phyloP scores from a whole-genome alignment of 2,113 vertebrate species.

The Lanius collurio region DNA sequence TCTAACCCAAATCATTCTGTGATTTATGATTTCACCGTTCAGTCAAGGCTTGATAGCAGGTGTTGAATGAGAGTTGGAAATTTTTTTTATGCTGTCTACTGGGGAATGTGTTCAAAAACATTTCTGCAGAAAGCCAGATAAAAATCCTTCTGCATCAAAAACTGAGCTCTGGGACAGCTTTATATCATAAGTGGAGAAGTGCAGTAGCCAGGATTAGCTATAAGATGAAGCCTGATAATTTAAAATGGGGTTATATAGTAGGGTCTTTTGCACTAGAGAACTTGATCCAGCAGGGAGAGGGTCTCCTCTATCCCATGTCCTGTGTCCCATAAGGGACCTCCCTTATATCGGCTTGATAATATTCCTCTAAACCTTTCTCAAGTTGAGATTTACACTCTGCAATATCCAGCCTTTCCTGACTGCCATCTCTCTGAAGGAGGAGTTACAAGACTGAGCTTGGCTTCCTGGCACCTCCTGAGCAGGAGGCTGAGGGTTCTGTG shows the following conservation, averaged over 20 bases:
- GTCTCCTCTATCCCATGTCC: background rate
- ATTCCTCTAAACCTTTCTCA: background rate
- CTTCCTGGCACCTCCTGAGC: background rate
- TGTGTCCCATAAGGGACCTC: background rate
- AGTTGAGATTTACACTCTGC: background rate
- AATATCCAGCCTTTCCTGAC: background rate
- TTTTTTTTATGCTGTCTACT: background rate
- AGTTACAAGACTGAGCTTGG: background rate
- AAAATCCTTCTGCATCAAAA: background rate
- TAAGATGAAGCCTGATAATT: background rate
- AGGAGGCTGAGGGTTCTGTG: background rate
- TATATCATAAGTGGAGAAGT: background rate
- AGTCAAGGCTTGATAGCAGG: background rate
- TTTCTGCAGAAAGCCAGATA: background rate
- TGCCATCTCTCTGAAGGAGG: background rate
- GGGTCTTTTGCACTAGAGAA: background rate
- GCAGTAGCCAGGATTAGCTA: background rate
- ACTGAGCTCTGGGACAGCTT: background rate
- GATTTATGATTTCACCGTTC: background rate
- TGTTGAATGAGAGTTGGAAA: background rate
- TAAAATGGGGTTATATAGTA: background rate
- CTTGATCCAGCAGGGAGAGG: background rate
- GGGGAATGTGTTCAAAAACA: background rate
- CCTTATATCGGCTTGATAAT: background rate
- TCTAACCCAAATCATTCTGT: background rate